A percentile compares a stretch with the other conserved stretches of the same genome.
phyloP scores from a whole-genome alignment of 53 echinoderm and acorn worm genomes.

The Mesocentrotus franciscanus region DNA sequence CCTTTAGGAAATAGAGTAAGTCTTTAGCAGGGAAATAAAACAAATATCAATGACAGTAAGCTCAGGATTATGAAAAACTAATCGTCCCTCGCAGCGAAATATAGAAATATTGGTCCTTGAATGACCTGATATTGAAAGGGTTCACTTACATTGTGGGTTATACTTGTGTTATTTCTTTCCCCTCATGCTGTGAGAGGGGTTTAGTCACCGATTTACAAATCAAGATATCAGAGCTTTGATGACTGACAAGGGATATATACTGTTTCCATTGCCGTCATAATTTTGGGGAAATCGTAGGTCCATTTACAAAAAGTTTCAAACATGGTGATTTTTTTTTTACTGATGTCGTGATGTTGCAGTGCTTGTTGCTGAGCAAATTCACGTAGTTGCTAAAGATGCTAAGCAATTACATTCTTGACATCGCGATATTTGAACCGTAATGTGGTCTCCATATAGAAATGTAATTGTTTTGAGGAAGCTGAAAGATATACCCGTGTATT shows the following conservation, averaged over 20 bases:
- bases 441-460: too few species aligned
- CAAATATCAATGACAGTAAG: constrained; percentile 3
- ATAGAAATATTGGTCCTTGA: not conserved
- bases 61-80: constrained; percentile 24
- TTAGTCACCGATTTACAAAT: constrained; percentile 45
- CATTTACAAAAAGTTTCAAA: too few species aligned
- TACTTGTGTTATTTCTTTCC: constrained; percentile 28
- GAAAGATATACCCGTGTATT: too few species aligned
- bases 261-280: not conserved
- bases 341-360: too few species aligned
- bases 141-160: constrained; percentile 20
- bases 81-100: constrained; percentile 17
- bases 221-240: constrained; percentile 18
- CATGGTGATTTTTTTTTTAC: too few species aligned
- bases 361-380: too few species aligned
- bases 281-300: not conserved
- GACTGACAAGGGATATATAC: constrained; percentile 10
- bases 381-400: too few species aligned
- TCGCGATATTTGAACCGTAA: too few species aligned
- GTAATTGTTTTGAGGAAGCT: too few species aligned
- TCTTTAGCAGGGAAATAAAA: constrained; percentile 19
- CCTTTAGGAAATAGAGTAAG: constrained; percentile 31
- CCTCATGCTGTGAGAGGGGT: constrained; percentile 25
- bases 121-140: not conserved
- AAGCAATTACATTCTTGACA: too few species aligned